phyloP scores from a whole-genome alignment of 2,797 vertebrate genomes.

The Ctenochaetus hawaiiensis region DNA sequence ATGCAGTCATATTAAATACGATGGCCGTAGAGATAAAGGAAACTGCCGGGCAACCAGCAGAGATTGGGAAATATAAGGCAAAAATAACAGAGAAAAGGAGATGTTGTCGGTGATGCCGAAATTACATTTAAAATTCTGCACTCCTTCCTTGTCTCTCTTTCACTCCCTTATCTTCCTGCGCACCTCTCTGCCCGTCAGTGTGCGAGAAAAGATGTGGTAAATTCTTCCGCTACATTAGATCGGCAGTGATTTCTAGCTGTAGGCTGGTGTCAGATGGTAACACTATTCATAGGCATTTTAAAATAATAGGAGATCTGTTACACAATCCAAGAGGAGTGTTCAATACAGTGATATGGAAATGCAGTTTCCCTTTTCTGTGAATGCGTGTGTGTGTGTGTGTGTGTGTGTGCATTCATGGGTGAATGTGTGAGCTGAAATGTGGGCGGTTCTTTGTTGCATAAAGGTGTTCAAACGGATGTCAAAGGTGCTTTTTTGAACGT shows the following conservation, averaged over 20 bases:
- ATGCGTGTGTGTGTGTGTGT: background rate
- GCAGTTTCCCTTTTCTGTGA: slow-evolving; percentile 9
- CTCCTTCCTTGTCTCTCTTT: slow-evolving; percentile 20
- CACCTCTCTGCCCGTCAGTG: slow-evolving; percentile 24
- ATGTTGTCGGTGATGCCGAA: background rate
- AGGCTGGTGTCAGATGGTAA: slow-evolving; percentile 50
- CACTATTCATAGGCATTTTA: slow-evolving; percentile 70
- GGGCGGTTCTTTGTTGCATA: slow-evolving; percentile 43
- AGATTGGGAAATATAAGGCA: background rate
- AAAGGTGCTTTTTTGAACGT: slow-evolving; percentile 40
- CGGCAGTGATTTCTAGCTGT: slow-evolving; percentile 53
- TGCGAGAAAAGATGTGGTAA: slow-evolving; percentile 56
- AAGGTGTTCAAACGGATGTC: slow-evolving; percentile 45
- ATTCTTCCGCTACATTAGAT: slow-evolving; percentile 69
- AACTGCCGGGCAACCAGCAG: background rate
- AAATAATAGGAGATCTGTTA: slow-evolving; percentile 67
- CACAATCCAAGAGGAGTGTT: slow-evolving; percentile 30
- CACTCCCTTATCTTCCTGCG: slow-evolving; percentile 25
- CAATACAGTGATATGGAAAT: slow-evolving; percentile 25
- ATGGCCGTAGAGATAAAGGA: slow-evolving; percentile 4
- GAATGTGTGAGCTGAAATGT: slow-evolving; percentile 18
- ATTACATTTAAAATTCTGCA: slow-evolving; percentile 16
- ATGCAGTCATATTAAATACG: slow-evolving; percentile 45
- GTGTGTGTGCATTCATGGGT: background rate
- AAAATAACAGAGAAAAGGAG: too few species aligned